Evolutionary conservation across 2,888 invertebrate genomes (phyloP).

Genomic region (Tetranychus piercei): DNA sequence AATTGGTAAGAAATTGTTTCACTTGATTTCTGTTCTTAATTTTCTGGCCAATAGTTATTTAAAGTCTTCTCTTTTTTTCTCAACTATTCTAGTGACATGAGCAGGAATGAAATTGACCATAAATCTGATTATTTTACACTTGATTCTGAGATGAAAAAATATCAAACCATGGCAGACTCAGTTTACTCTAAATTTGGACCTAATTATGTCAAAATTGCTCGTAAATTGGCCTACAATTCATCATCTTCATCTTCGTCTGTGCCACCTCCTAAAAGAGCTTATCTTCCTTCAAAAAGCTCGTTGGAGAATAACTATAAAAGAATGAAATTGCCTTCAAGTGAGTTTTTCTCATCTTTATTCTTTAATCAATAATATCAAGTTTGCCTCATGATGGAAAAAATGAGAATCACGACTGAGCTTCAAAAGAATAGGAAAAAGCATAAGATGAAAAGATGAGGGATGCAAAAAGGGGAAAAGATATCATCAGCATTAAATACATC

Average conservation of each 20-base stretch:
- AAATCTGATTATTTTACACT: neutral
- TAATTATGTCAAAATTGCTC: slow-evolving; percentile 3
- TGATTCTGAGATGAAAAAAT: slow-evolving; percentile 2
- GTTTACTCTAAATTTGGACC: slow-evolving; percentile 9
- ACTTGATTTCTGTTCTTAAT: neutral
- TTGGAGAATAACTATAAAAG: slow-evolving; percentile 6
- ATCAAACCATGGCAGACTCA: neutral
- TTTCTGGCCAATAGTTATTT: too few relatives aligned
- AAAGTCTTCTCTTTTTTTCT: too few relatives aligned
- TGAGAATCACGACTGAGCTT: neutral
- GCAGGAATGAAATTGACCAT: neutral
- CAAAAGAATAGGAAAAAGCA: neutral
- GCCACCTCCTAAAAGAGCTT: slow-evolving; percentile 13
- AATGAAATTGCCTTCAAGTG: slow-evolving; percentile 12
- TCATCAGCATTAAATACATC: neutral
- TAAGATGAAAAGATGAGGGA: neutral
- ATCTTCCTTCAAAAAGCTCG: slow-evolving; percentile 11
- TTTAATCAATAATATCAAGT: neutral
- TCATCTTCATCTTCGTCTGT: slow-evolving; percentile 20
- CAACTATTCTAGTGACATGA: neutral
- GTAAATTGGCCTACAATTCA: slow-evolving; percentile 13
- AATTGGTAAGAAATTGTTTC: neutral
- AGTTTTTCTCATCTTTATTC: neutral
- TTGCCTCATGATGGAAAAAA: slow-evolving; percentile 1
- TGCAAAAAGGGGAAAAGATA: neutral